Evolutionary conservation across 1,140 invertebrate genomes (phyloP).

Genomic region (Drosophila bocqueti): DNA sequence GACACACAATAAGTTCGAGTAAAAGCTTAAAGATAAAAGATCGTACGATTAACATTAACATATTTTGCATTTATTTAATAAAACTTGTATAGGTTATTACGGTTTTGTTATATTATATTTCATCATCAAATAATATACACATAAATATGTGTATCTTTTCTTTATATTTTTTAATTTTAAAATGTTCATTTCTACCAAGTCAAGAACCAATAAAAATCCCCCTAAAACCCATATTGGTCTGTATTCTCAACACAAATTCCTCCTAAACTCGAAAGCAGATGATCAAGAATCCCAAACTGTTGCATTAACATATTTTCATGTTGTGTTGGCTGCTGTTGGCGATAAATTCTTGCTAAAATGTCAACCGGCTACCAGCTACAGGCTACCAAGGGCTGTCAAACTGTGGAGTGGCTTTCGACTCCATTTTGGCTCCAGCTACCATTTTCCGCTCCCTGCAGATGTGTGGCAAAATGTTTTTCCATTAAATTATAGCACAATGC

Average conservation of each 20-base stretch:
- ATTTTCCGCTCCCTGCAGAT: slow-evolving; percentile 26
- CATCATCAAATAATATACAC: too few relatives aligned
- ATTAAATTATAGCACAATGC: slow-evolving; percentile 67
- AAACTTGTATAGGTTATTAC: not conserved
- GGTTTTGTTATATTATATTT: too few relatives aligned
- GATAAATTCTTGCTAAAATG: slow-evolving; percentile 41
- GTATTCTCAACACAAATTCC: too few relatives aligned
- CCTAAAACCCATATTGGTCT: not conserved
- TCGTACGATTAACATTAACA: not conserved
- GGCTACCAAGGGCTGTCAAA: slow-evolving; percentile 38
- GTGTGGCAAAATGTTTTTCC: slow-evolving; percentile 68
- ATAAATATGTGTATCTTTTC: too few relatives aligned
- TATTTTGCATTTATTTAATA: not conserved
- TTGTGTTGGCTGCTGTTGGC: not conserved
- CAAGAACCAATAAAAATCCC: not conserved
- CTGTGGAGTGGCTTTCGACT: slow-evolving; percentile 54
- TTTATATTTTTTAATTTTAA: too few relatives aligned
- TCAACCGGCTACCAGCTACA: slow-evolving; percentile 6
- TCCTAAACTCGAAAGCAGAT: slow-evolving; percentile 5
- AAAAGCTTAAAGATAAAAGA: not conserved
- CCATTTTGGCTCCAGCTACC: slow-evolving; percentile 11
- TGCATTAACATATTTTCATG: slow-evolving; percentile 22
- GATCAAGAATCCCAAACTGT: slow-evolving; percentile 12
- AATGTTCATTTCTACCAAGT: not conserved
- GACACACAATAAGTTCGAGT: not conserved